Conservation (phyloP, 2,797 vertebrate species). For the Parotocinclus haroldoi region DNA sequence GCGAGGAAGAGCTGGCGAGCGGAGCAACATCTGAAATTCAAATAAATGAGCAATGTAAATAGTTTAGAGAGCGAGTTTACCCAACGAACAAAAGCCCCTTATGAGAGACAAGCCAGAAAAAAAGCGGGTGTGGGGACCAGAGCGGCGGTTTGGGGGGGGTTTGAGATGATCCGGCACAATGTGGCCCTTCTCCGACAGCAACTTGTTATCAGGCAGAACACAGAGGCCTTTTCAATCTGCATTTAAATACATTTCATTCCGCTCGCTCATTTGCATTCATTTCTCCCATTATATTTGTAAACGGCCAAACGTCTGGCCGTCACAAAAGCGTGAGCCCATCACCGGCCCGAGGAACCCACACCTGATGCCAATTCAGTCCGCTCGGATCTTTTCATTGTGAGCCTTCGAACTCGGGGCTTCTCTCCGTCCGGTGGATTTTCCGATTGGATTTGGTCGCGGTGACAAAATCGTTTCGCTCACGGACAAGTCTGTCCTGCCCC, state of each 20-base stretch:
- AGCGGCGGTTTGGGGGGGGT: slow-evolving; percentile 70
- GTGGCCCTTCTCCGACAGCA: slow-evolving; percentile 94
- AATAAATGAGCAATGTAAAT: slow-evolving; percentile 99
- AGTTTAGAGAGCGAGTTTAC: slow-evolving; percentile 97
- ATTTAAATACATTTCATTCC: slow-evolving; percentile 99
- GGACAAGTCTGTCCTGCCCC: slow-evolving; percentile 51
- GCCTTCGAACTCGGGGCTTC: slow-evolving; percentile 89
- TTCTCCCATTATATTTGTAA: slow-evolving; percentile 99
- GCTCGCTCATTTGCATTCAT: slow-evolving; percentile 99
- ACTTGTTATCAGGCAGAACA: slow-evolving; percentile 98
- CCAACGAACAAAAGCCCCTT: slow-evolving; percentile 96
- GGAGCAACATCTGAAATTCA: slow-evolving; percentile 84
- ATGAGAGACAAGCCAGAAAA: slow-evolving; percentile 83
- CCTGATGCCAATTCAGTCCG: slow-evolving; percentile 96
- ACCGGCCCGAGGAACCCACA: slow-evolving; percentile 81
- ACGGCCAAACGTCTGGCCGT: slow-evolving; percentile 93
- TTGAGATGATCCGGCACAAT: slow-evolving; percentile 95
- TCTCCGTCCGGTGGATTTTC: slow-evolving; percentile 85
- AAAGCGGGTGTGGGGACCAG: slow-evolving; percentile 43
- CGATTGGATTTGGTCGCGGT: slow-evolving; percentile 95
- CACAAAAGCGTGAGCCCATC: slow-evolving; percentile 94
- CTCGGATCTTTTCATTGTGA: slow-evolving; percentile 86
- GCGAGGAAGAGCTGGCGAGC: slow-evolving; percentile 62
- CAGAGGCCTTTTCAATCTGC: slow-evolving; percentile 94
- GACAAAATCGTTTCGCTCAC: slow-evolving; percentile 94